Evolutionary conservation across 1,140 invertebrate species (phyloP).

Genomic region (Ceratosolen solmsi): DNA sequence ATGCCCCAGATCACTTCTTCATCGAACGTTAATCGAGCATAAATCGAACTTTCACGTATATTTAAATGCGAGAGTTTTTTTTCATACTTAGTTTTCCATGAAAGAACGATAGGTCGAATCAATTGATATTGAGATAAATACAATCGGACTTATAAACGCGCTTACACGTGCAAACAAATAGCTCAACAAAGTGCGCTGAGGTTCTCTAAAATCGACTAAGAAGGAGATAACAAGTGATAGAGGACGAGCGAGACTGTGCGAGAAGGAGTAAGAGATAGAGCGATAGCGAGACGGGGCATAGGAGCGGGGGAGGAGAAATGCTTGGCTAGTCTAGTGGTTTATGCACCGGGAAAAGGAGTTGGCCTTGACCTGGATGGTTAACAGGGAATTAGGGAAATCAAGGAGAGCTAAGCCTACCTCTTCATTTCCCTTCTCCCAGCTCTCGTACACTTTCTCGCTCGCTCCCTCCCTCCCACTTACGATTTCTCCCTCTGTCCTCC

Average conservation of each 20-base stretch:
- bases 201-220: not conserved
- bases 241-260: not conserved
- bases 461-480: not conserved
- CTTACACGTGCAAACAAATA: not conserved
- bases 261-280: slow-evolving; percentile 1
- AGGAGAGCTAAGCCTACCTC: slow-evolving; percentile 49
- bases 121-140: no score
- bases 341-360: not conserved
- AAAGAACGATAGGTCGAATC: no score
- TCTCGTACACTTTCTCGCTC: not conserved
- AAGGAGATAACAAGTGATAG: no score
- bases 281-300: not conserved
- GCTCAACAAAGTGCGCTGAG: not conserved
- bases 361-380: slow-evolving; percentile 65
- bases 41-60: no score
- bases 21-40: no score
- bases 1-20: no score
- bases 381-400: slow-evolving; percentile 67
- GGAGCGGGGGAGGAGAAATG: not conserved
- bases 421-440: not conserved
- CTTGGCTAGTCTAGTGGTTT: slow-evolving; percentile 40
- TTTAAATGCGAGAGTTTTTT: no score
- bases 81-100: no score
- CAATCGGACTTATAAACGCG: no score
- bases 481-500: not conserved